Percentiles rank a stretch among this genome's conserved stretches.
Conservation (phyloP, 1,140 invertebrate genomes). For the Trichomalopsis sarcophagae region DNA sequence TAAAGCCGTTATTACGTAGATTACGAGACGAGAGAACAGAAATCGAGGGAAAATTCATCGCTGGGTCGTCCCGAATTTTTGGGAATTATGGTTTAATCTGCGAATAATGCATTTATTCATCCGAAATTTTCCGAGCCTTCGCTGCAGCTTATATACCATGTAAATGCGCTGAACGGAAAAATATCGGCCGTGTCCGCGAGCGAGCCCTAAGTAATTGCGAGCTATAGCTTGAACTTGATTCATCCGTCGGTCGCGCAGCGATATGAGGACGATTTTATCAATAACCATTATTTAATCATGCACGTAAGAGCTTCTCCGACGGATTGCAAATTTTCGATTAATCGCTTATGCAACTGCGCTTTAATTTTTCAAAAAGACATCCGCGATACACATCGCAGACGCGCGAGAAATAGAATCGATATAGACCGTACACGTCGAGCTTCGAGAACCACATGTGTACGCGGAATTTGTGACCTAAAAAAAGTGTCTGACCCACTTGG, state of each 20-base stretch:
- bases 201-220: background rate
- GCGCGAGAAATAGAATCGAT: background rate
- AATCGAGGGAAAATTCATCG: slow-evolving; percentile 20
- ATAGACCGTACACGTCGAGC: too few species aligned
- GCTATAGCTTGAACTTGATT: background rate
- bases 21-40: background rate
- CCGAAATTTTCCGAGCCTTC: background rate
- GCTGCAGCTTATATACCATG: background rate
- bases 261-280: background rate
- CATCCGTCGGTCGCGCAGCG: background rate
- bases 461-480: background rate
- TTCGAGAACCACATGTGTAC: background rate
- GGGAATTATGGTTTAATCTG: background rate
- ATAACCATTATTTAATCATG: background rate
- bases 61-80: background rate
- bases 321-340: background rate
- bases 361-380: background rate
- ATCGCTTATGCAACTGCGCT: background rate
- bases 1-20: slow-evolving; percentile 32
- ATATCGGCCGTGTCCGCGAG: background rate
- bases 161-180: background rate
- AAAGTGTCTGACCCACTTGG: background rate
- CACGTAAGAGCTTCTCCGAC: background rate
- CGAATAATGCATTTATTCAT: slow-evolving; percentile 18
- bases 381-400: background rate